Percentiles rank a stretch among this genome's conserved stretches.
These are phyloP conservation scores for Matsumyia berberina DNA, from an alignment of 2,888 invertebrate genomes.

Conservation along the genomic window DNA sequence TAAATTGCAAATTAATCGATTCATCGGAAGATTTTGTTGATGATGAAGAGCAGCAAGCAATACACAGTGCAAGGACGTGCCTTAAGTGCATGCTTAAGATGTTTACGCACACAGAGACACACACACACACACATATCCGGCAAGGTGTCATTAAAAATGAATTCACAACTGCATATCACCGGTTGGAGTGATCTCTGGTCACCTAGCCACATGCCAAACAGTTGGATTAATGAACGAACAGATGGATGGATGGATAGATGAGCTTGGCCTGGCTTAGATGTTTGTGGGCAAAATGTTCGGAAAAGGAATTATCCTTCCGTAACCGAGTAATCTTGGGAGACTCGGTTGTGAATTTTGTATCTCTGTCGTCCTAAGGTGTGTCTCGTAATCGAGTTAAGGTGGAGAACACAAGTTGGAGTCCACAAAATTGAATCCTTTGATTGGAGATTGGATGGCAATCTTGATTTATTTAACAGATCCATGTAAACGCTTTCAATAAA, in stretches of 20 bases:
- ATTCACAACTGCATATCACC: conserved; percentile 36
- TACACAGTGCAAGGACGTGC: conserved; percentile 1
- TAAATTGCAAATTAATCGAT: conserved; percentile 69
- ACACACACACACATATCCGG: neutral
- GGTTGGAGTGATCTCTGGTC: conserved; percentile 40
- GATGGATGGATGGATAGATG: conserved; percentile 4
- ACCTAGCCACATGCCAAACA: conserved; percentile 44
- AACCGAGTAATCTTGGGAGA: conserved; percentile 29
- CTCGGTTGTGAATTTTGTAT: neutral
- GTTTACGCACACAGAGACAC: conserved; percentile 25
- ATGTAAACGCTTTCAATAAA: conserved; percentile 43
- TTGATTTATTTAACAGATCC: conserved; percentile 23
- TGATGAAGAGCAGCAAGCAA: too few relatives aligned
- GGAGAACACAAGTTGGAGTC: conserved; percentile 4
- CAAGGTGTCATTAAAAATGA: conserved; percentile 50
- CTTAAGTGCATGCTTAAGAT: conserved; percentile 52
- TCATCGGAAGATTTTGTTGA: conserved; percentile 42
- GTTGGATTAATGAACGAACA: conserved; percentile 36
- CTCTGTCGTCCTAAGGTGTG: neutral
- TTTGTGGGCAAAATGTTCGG: conserved; percentile 8
- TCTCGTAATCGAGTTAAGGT: conserved; percentile 52
- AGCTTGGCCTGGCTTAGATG: conserved; percentile 2
- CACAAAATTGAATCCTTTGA: conserved; percentile 50
- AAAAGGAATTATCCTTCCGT: conserved; percentile 52
- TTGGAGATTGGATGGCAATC: conserved; percentile 45